Base-by-base conservation (phyloP, 2,797 vertebrate genomes). In the Lophotriccus pileatus region DNA sequence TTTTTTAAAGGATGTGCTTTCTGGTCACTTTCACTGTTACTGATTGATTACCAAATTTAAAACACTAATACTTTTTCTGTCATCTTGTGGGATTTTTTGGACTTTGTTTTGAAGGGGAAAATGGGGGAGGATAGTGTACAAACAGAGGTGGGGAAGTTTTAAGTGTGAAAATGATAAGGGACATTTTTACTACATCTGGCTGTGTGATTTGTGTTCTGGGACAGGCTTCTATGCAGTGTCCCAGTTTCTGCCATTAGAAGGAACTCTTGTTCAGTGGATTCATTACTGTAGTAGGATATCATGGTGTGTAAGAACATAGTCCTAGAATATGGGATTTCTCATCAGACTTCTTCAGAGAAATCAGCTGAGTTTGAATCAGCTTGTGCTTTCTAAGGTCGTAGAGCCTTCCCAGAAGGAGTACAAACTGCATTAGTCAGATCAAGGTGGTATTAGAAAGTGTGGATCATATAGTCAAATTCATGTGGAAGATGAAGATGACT, bases 1-100 rank as follows among this genome's bases (percentile, higher is more conserved):
- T 49, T 85, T 44, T 88, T 30, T 14, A 28, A 70, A 72, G 12
- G 25, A 14, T 39, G 9, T 79, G 34, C 19, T 62, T 77, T n/a
- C 9, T 58, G 18, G 6, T 56, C 50, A 14, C 20, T 84, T 49
- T 80, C 30, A 52, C 5, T 60, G 12, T 70, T 59, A 14, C 2
- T 67, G 32, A 44, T 44, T 62, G 32, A 22, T 44, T 64, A 22
- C 7, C 14, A 59, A 6, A 66, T 80, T 69, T 83, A 46, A 66
- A 83, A 30, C 18, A 14, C 23, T 46, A 22, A 7, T 64, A 25
- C 25, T 67, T 4, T 10, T 69, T 64, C 27, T 36, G 36, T 66
- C 11, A 6, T 66, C 9, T 12, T 44, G 4, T 3, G 1, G 2
- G 3, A 1, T 2, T 28, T 69, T 69, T 84, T 70, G 50, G 2